Evolutionary conservation across 2,113 vertebrate species (phyloP).

Genomic region (Chrysochloris asiatica): DNA sequence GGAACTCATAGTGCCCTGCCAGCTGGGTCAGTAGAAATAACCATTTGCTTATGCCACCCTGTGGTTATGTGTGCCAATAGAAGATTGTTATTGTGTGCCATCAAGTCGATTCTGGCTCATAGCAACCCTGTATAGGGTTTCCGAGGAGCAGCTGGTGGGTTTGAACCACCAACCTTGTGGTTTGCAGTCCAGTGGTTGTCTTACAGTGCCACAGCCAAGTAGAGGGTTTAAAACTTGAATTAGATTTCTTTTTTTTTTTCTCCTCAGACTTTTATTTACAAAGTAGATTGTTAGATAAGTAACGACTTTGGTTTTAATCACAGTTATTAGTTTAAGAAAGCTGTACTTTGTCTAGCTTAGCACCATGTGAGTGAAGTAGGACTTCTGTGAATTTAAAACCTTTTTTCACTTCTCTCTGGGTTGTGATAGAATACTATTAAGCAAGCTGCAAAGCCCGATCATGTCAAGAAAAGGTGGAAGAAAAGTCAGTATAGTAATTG

Average conservation of each 20-base stretch:
- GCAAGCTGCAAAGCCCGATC: neutral
- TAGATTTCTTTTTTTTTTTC: neutral
- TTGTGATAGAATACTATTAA: conserved; percentile 30
- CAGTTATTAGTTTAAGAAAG: neutral
- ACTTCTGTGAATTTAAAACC: neutral
- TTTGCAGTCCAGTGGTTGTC: too few relatives aligned
- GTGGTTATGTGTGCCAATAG: neutral
- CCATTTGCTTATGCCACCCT: neutral
- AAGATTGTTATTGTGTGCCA: too few relatives aligned
- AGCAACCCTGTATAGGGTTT: too few relatives aligned
- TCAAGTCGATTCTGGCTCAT: too few relatives aligned
- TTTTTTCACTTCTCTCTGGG: neutral
- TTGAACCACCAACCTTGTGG: too few relatives aligned
- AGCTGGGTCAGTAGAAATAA: neutral
- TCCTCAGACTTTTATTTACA: conserved; percentile 26
- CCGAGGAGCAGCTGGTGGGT: too few relatives aligned
- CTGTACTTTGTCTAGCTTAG: neutral
- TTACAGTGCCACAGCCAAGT: too few relatives aligned
- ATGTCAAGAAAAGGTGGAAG: neutral
- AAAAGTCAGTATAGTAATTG: neutral
- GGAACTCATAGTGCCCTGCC: neutral
- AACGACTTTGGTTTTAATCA: conserved; percentile 14
- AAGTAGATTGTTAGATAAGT: neutral
- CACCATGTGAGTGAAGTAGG: neutral
- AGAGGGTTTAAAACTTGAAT: neutral